Conservation (phyloP, 2,888 invertebrate species). For the Sarcophaga caerulescens region DNA sequence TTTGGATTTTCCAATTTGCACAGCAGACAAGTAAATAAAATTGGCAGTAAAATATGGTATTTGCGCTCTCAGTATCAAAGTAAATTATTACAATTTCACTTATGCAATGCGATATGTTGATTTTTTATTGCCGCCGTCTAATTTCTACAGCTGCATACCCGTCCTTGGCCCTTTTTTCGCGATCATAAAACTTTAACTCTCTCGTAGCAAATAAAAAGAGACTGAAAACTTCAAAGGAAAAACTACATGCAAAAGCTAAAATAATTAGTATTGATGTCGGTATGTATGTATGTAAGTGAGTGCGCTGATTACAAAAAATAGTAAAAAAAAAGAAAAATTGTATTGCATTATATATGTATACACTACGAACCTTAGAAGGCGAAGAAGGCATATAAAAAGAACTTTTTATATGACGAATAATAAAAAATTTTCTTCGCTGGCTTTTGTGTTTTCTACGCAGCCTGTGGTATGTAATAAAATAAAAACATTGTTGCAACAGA, state of each 20-base stretch:
- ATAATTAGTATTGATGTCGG: conserved; percentile 37
- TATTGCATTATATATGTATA: too few relatives aligned
- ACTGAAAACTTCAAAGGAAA: background rate
- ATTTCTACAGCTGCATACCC: conserved; percentile 48
- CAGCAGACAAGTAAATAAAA: conserved; percentile 5
- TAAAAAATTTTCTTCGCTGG: conserved; percentile 20
- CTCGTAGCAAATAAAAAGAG: background rate
- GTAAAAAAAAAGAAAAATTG: too few relatives aligned
- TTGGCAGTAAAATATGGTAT: conserved; percentile 1
- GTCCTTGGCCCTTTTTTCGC: background rate
- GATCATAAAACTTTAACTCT: background rate
- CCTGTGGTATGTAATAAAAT: conserved; percentile 47
- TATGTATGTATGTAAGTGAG: background rate
- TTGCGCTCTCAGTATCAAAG: background rate
- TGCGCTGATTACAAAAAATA: too few relatives aligned
- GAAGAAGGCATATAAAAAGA: too few relatives aligned
- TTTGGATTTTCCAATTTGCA: conserved; percentile 30
- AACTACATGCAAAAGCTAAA: conserved; percentile 15
- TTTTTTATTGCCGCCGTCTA: background rate
- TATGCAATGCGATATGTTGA: background rate
- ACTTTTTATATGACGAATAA: conserved; percentile 39
- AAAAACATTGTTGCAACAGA: conserved; percentile 52
- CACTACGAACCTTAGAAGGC: too few relatives aligned
- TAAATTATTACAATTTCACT: conserved; percentile 19
- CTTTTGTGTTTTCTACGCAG: background rate